These are phyloP conservation scores for Sinosuthora webbiana DNA, from an alignment of 2,113 vertebrate genomes.

Conservation along the genomic window DNA sequence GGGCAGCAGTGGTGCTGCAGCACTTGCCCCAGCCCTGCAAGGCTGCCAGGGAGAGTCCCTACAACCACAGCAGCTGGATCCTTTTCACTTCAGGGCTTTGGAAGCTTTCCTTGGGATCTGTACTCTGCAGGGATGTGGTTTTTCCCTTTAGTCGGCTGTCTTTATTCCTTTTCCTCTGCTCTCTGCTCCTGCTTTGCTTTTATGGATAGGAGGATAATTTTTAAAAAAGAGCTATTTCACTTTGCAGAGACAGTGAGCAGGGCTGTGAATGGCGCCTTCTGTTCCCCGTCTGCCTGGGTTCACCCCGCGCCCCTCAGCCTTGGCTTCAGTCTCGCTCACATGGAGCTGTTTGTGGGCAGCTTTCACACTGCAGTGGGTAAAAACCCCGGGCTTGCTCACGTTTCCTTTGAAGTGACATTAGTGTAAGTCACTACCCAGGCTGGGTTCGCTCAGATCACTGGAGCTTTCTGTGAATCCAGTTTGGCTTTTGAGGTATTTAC, in stretches of 20 bases:
- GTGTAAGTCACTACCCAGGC: neutral
- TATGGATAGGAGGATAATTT: neutral
- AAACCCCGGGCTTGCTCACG: neutral
- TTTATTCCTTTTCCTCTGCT: conserved; percentile 20
- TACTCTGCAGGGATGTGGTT: neutral
- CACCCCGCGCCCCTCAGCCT: neutral
- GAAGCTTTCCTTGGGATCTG: neutral
- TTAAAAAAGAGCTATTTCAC: neutral
- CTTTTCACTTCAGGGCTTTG: neutral
- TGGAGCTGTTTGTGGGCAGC: neutral
- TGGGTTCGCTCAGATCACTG: neutral
- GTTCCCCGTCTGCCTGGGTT: conserved; percentile 31
- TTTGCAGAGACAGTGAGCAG: neutral
- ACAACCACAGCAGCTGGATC: neutral
- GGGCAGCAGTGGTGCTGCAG: neutral
- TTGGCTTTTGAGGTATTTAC: neutral
- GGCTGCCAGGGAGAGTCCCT: neutral
- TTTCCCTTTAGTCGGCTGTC: conserved; percentile 29
- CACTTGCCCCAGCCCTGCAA: neutral
- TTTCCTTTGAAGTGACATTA: neutral
- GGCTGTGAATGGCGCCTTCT: conserved; percentile 35
- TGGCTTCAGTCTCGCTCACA: neutral
- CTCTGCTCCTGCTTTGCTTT: neutral
- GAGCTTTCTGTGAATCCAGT: neutral
- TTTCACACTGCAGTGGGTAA: neutral